phyloP scores from a whole-genome alignment of 92 coral and sea anemone species.

The Siderastrea radians region DNA sequence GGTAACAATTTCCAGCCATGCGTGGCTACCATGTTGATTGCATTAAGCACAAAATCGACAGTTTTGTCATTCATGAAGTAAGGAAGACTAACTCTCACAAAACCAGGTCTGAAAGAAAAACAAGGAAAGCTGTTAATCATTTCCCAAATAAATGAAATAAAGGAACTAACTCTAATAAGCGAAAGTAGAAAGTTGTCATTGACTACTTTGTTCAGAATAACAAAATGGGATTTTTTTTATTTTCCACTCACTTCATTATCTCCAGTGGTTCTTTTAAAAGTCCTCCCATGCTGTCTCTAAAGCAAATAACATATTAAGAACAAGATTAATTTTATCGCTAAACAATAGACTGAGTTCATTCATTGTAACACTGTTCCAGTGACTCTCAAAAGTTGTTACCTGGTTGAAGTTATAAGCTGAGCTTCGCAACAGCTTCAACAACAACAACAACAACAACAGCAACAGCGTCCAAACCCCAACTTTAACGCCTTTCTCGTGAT shows the following conservation, averaged over 20 bases:
- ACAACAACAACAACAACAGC: too few relatives aligned
- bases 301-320: neutral
- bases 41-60: constrained; percentile 77
- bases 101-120: constrained; percentile 75
- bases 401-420: too few relatives aligned
- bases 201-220: too few relatives aligned
- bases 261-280: constrained; percentile 70
- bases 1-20: constrained; percentile 90
- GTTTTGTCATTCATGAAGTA: constrained; percentile 83
- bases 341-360: neutral
- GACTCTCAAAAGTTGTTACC: too few relatives aligned
- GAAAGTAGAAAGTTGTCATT: too few relatives aligned
- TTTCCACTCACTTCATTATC: constrained; percentile 81
- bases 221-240: neutral
- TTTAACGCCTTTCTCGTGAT: too few relatives aligned
- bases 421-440: too few relatives aligned
- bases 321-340: neutral
- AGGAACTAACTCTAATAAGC: too few relatives aligned
- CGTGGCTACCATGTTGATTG: constrained; percentile 88
- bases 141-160: neutral
- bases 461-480: too few relatives aligned
- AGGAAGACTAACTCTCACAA: constrained; percentile 82
- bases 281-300: constrained; percentile 52
- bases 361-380: too few relatives aligned
- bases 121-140: neutral